Percentiles rank a stretch among this genome's conserved stretches.
phyloP scores from a whole-genome alignment of 2,888 invertebrate genomes.

The Tipula lateralis region DNA sequence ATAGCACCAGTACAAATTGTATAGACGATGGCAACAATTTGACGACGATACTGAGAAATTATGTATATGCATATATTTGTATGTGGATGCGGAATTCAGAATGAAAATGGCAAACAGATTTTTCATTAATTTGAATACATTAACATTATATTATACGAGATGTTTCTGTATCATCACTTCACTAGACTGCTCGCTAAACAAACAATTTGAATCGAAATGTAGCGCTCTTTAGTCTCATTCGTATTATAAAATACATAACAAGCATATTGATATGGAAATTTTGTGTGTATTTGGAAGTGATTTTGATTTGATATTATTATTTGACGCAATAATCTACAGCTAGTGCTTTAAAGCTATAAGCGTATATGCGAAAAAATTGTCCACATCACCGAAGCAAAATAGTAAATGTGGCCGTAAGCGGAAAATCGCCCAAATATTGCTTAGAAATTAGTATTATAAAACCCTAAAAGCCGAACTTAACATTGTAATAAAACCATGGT shows the following conservation, averaged over 20 bases:
- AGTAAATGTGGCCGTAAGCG: no score
- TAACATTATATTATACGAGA: not conserved
- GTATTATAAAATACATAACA: not conserved
- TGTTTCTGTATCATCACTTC: not conserved
- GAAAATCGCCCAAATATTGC: no score
- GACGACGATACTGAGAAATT: not conserved
- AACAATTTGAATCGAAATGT: not conserved
- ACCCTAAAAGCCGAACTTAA: no score
- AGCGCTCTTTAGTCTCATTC: not conserved
- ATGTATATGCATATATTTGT: no score
- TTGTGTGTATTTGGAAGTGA: not conserved
- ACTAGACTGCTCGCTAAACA: not conserved
- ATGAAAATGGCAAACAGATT: not conserved
- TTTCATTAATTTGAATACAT: constrained; percentile 19
- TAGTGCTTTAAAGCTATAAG: no score
- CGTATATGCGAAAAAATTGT: no score
- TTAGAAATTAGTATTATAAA: no score
- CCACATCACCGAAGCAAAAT: no score
- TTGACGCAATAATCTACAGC: not conserved
- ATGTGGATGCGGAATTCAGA: not conserved
- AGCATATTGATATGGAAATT: not conserved
- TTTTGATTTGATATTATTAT: not conserved
- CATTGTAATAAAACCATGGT: no score
- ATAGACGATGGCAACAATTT: not conserved
- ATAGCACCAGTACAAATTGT: not conserved